Percentiles rank a stretch among this genome's conserved stretches.
Conservation (phyloP, 2,113 vertebrate species). For the Muntiacus reevesi region DNA sequence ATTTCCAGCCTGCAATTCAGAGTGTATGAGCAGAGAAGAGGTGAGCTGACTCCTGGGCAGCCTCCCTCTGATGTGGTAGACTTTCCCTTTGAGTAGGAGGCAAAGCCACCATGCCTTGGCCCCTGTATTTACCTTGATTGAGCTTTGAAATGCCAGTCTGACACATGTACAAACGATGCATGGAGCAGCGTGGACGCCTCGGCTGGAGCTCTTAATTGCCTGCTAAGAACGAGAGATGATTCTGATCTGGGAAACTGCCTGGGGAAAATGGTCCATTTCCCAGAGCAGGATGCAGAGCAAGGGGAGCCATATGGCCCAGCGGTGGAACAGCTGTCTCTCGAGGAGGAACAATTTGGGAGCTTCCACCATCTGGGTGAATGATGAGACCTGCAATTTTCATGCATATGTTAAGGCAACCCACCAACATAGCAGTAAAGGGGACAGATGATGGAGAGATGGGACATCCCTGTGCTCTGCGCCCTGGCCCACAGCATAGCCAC, state of each 20-base stretch:
- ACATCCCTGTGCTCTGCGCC: background rate
- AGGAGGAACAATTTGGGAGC: constrained; percentile 71
- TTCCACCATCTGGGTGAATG: constrained; percentile 79
- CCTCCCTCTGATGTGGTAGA: background rate
- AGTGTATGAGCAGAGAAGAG: background rate
- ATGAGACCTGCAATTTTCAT: constrained; percentile 45
- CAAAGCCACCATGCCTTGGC: accelerated
- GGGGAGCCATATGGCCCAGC: constrained; percentile 78
- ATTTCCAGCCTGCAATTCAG: background rate
- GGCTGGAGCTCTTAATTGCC: constrained; percentile 25
- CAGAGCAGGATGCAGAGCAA: constrained; percentile 49
- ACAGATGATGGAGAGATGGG: background rate
- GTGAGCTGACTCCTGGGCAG: background rate
- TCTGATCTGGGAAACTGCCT: constrained; percentile 25
- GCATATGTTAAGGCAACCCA: constrained; percentile 40
- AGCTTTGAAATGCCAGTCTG: background rate
- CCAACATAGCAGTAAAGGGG: background rate
- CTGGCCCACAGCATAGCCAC: background rate
- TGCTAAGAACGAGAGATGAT: background rate
- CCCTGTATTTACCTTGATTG: background rate
- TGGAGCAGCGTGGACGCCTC: background rate
- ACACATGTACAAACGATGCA: background rate
- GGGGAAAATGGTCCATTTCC: constrained; percentile 58
- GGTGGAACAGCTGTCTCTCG: constrained; percentile 81
- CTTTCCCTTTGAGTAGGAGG: background rate